These are phyloP conservation scores for Okamejei kenojei DNA, from an alignment of 2,797 vertebrate species.

Conservation along the genomic window DNA sequence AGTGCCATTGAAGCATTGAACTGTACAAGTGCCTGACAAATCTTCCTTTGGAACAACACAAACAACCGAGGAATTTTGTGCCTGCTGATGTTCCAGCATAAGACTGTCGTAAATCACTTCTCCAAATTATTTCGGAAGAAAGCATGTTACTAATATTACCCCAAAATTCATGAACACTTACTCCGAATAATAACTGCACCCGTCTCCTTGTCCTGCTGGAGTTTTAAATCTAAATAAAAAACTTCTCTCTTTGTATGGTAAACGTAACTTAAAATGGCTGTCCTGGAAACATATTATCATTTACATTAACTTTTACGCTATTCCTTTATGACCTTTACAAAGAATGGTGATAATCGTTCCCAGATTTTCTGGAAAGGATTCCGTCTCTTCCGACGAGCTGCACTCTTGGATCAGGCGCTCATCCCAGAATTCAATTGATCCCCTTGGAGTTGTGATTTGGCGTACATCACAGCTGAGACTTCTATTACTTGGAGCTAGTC, in stretches of 20 bases:
- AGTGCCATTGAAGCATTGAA: too few relatives aligned
- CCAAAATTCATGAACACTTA: background rate
- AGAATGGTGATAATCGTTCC: slow-evolving; percentile 14
- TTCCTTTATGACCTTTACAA: slow-evolving; percentile 4
- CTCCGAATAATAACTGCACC: background rate
- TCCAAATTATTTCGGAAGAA: background rate
- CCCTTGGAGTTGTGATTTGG: background rate
- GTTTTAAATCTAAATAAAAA: background rate
- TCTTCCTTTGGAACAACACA: background rate
- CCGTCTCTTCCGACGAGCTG: slow-evolving; percentile 9
- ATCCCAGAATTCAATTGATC: background rate
- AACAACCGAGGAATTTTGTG: background rate
- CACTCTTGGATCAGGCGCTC: background rate
- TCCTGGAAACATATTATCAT: background rate
- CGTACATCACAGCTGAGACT: background rate
- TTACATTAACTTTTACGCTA: background rate
- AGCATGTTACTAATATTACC: background rate
- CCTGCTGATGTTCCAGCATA: background rate
- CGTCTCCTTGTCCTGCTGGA: background rate
- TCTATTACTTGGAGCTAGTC: background rate
- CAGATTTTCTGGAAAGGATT: slow-evolving; percentile 20
- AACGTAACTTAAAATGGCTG: background rate
- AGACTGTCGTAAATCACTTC: background rate
- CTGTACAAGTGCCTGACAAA: background rate
- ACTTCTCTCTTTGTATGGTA: background rate